Evolutionary conservation across 2,113 vertebrate species (phyloP), one percentile per base, ranked within the genome.

Genomic region (Antigone vipio): DNA sequence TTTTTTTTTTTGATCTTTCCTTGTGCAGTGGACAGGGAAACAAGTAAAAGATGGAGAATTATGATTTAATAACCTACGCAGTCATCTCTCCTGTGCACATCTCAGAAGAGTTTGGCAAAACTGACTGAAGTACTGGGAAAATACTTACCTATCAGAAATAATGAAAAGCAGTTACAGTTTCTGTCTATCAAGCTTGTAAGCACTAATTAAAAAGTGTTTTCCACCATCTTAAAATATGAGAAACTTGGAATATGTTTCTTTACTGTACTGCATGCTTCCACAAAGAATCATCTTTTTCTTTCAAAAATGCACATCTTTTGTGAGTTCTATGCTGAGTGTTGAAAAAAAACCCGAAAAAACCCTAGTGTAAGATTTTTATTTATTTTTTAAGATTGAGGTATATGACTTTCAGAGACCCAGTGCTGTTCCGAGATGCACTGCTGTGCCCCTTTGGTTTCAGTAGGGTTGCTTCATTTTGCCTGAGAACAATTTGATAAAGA

Each of bases 401-500:
- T 55, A 59, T 76, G 50, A 63, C 49, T 79, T 94, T 59, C 45
- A 64, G 73, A 77, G 26, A 49, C n/a, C 5, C 8, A 30, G 22
- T 44, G 49, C 21, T 55, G 26, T 52, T 93, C 58, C 74, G 58
- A 79, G 53, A 50, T 47, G 32, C 40, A 52, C 49, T 62, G 0
- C 49, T 55, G 42, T 76, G 40, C 9, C 29, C 49, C 44, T 14
- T 59, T 30, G 30, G 26, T 74, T 96, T 88, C 55, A 42, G 72
- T 5, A 72, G 42, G 84, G 75, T 38, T 88, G 50, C 64, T 83
- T 86, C 3, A 0, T 75, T 96, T 83, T 79, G 30, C 68, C n/a
- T 64, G 84, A 83, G 92, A 64, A 85, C 78, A 89, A 95, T 91
- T 73, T 91, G 78, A 67, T 95, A 88, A 74, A 74, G 80, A 85